These are phyloP conservation scores for Alosa sapidissima DNA, from an alignment of 2,797 vertebrate genomes.

Conservation along the genomic window DNA sequence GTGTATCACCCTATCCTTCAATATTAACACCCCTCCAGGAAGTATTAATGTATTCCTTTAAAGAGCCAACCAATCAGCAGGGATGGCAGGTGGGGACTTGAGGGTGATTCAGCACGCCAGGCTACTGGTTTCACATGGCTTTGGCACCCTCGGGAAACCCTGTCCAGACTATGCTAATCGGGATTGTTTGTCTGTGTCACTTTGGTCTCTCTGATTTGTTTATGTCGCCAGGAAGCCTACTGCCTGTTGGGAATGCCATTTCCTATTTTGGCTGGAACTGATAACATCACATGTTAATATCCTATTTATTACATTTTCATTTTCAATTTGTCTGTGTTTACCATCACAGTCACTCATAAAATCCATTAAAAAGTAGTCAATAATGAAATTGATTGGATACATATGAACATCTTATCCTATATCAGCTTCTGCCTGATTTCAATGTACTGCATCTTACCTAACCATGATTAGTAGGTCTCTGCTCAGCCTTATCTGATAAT, in stretches of 20 bases:
- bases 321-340: background rate
- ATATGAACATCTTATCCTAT: background rate
- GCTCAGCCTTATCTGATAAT: background rate
- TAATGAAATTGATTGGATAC: background rate
- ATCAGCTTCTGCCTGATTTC: background rate
- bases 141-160: background rate
- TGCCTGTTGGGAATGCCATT: background rate
- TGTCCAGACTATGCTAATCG: background rate
- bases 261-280: background rate
- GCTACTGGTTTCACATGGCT: background rate
- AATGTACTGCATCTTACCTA: background rate
- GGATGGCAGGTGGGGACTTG: background rate
- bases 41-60: background rate
- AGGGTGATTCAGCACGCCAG: background rate
- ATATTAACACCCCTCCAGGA: background rate
- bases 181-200: background rate
- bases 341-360: background rate
- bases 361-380: background rate
- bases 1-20: background rate
- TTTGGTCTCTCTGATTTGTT: background rate
- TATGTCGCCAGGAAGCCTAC: background rate
- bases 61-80: background rate
- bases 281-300: background rate
- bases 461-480: background rate
- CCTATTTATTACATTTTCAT: background rate